phyloP scores from a whole-genome alignment of 2,797 vertebrate genomes.

The Cossypha polioptera region DNA sequence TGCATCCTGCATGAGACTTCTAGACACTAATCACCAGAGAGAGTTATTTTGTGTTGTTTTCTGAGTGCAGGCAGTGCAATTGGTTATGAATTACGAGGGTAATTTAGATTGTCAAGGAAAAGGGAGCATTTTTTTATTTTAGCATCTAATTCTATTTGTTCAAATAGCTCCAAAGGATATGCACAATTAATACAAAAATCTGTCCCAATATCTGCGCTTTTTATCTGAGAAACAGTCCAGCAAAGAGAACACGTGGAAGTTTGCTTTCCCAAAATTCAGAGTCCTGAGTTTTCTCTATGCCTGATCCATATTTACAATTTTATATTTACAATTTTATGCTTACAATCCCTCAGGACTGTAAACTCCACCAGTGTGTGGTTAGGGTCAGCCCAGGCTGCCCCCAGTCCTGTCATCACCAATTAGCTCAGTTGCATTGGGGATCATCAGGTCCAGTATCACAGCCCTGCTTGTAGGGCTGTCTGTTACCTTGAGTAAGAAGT shows the following conservation, averaged over 20 bases:
- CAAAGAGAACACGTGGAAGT: neutral
- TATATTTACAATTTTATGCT: neutral
- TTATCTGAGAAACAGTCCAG: neutral
- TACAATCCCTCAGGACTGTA: neutral
- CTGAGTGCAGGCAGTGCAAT: neutral
- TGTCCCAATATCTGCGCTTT: neutral
- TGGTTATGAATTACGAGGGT: neutral
- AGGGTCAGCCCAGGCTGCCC: neutral
- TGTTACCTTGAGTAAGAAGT: fast-evolving
- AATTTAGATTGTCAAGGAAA: neutral
- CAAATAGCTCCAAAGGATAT: neutral
- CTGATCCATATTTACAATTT: neutral
- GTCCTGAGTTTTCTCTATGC: neutral
- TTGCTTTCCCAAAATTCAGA: neutral
- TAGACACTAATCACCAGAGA: neutral
- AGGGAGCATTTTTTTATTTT: neutral
- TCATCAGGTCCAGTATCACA: neutral
- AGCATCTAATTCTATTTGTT: neutral
- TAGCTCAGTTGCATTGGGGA: neutral
- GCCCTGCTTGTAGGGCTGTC: neutral
- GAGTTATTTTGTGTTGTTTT: neutral
- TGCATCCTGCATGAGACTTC: neutral
- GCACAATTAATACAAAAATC: neutral
- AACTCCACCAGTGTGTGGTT: neutral
- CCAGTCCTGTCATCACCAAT: neutral